Evolutionary conservation across 2,888 invertebrate genomes (phyloP).

Genomic region (Tanytarsus gracilentus): DNA sequence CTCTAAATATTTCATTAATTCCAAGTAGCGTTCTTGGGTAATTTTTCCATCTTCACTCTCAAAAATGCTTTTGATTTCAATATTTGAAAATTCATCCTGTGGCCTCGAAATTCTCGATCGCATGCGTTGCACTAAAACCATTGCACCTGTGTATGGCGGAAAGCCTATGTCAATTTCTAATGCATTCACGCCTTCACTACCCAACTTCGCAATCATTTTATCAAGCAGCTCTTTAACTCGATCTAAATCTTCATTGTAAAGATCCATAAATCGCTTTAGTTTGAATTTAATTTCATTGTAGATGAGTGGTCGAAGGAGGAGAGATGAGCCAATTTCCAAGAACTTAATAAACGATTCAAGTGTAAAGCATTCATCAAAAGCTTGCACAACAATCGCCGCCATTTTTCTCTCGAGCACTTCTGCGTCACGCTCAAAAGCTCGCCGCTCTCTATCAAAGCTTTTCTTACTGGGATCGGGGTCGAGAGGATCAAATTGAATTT

Average conservation of each 20-base stretch:
- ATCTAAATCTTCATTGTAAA: slow-evolving; percentile 57
- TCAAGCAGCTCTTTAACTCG: slow-evolving; percentile 55
- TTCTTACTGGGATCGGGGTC: slow-evolving; percentile 60
- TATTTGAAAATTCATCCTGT: slow-evolving; percentile 49
- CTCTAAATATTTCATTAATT: slow-evolving; percentile 46
- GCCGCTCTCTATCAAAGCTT: slow-evolving; percentile 56
- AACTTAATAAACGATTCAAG: slow-evolving; percentile 57
- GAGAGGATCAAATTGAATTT: slow-evolving; percentile 65
- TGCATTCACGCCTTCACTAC: slow-evolving; percentile 37
- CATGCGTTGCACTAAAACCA: slow-evolving; percentile 64
- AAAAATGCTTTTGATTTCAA: slow-evolving; percentile 39
- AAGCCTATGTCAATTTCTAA: slow-evolving; percentile 56
- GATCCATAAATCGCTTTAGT: slow-evolving; percentile 53
- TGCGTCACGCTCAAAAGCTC: slow-evolving; percentile 51
- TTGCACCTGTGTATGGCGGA: slow-evolving; percentile 65
- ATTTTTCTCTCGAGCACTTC: slow-evolving; percentile 68
- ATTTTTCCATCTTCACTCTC: slow-evolving; percentile 46
- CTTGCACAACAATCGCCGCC: slow-evolving; percentile 69
- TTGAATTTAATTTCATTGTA: slow-evolving; percentile 60
- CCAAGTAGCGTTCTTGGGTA: slow-evolving; percentile 29
- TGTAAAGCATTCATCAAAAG: slow-evolving; percentile 69
- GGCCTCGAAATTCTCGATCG: slow-evolving; percentile 50
- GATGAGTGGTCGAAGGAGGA: slow-evolving; percentile 67
- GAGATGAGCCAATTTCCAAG: slow-evolving; percentile 61
- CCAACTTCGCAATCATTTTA: slow-evolving; percentile 44